A percentile compares a stretch with the other conserved stretches of the same genome.
These are phyloP conservation scores for Drosophila kohkoa DNA, from an alignment of 1,140 invertebrate species.

Conservation along the genomic window DNA sequence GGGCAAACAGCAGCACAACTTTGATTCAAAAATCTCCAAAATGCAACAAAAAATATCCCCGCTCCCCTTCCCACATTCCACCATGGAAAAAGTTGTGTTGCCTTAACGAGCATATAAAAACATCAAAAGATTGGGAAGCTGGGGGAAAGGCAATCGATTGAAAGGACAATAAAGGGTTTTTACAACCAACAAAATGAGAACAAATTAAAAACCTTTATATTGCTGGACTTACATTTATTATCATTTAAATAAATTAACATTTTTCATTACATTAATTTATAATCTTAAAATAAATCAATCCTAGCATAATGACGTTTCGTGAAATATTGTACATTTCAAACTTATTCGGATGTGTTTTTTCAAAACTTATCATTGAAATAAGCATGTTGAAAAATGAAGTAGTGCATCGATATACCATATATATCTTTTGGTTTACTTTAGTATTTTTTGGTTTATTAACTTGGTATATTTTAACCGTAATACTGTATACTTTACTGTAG, in stretches of 20 bases:
- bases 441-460: no score
- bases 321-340: no score
- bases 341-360: no score
- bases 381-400: no score
- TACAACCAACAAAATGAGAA: neutral
- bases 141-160: neutral
- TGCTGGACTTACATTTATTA: neutral
- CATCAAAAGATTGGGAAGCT: neutral
- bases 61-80: neutral
- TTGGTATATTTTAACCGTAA: no score
- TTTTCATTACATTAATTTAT: neutral
- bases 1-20: conserved; percentile 31
- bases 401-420: no score
- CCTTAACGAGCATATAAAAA: conserved; percentile 21
- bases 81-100: neutral
- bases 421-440: no score
- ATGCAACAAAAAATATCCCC: neutral
- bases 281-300: no score
- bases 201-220: neutral
- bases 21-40: conserved; percentile 41
- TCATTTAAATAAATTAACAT: neutral
- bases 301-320: no score
- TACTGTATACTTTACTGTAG: no score
- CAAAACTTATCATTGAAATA: no score
- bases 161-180: neutral